Conservation (phyloP, 2,888 invertebrate genomes). For the Chalcosyrphus nemorum region DNA sequence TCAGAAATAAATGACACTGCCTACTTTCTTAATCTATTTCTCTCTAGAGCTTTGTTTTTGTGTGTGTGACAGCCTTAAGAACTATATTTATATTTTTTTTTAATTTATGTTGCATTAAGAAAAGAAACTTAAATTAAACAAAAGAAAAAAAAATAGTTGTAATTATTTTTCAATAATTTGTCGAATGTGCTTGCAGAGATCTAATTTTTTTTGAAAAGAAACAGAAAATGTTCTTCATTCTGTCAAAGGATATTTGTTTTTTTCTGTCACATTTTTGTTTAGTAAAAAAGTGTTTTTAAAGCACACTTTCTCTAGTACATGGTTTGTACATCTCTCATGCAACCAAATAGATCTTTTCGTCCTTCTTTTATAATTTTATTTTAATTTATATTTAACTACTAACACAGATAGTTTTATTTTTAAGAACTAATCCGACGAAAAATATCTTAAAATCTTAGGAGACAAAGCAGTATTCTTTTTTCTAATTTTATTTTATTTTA, state of each 20-base stretch:
- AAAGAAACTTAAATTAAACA: too few species aligned
- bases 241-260: not conserved
- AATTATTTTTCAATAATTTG: constrained; percentile 12
- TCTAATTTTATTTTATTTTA: constrained; percentile 30
- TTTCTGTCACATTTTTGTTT: not conserved
- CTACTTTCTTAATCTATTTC: not conserved
- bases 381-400: constrained; percentile 1
- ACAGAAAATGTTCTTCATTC: not conserved
- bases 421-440: not conserved
- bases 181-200: constrained; percentile 37
- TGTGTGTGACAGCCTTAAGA: constrained; percentile 18
- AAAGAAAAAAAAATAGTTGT: not conserved
- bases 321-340: constrained; percentile 11
- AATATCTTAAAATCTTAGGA: not conserved
- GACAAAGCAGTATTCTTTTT: too few species aligned
- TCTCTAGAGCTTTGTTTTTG: constrained; percentile 32
- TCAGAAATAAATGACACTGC: not conserved
- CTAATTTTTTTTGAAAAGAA: too few species aligned
- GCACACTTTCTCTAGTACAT: not conserved
- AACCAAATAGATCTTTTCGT: not conserved
- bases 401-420: not conserved
- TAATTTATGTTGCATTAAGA: constrained; percentile 13
- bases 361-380: not conserved
- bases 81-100: not conserved
- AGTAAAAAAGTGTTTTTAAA: not conserved